Percentiles rank a stretch among this genome's conserved stretches.
Evolutionary conservation across 2,113 vertebrate species (phyloP).

Genomic region (Myotis brandtii): DNA sequence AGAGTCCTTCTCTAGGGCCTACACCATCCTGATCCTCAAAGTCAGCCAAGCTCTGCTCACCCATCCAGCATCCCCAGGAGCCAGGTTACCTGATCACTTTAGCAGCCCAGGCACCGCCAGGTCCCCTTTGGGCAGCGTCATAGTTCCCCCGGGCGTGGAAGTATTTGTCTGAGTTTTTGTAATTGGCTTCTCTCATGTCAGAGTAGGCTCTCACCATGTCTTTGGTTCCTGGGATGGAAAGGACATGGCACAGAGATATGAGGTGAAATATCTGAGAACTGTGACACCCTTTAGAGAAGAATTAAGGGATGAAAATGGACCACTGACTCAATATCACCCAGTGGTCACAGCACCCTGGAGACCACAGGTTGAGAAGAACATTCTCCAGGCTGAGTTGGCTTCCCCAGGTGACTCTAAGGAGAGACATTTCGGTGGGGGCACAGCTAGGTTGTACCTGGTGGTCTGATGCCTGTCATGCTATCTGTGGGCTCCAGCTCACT

Average conservation of each 20-base stretch:
- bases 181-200: constrained; percentile 62
- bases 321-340: not conserved
- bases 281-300: not conserved
- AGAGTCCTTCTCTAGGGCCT: not conserved
- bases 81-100: not conserved
- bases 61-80: not conserved
- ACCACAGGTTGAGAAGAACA: not conserved
- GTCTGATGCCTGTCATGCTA: rapidly evolving
- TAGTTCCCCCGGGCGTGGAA: constrained; percentile 59
- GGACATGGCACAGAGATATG: not conserved
- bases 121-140: not conserved
- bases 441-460: rapidly evolving
- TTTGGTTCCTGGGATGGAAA: constrained; percentile 31
- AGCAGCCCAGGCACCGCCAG: not conserved
- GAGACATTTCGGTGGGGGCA: rapidly evolving
- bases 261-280: not conserved
- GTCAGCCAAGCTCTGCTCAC: not conserved
- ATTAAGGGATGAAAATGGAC: too few species aligned
- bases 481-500: not conserved
- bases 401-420: not conserved
- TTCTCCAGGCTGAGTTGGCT: rapidly evolving
- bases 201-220: constrained; percentile 63
- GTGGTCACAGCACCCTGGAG: not conserved
- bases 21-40: not conserved
- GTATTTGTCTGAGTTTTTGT: constrained; percentile 30